These are phyloP conservation scores for Phenganax subtilis DNA, from an alignment of 92 coral and sea anemone genomes.

Conservation along the genomic window DNA sequence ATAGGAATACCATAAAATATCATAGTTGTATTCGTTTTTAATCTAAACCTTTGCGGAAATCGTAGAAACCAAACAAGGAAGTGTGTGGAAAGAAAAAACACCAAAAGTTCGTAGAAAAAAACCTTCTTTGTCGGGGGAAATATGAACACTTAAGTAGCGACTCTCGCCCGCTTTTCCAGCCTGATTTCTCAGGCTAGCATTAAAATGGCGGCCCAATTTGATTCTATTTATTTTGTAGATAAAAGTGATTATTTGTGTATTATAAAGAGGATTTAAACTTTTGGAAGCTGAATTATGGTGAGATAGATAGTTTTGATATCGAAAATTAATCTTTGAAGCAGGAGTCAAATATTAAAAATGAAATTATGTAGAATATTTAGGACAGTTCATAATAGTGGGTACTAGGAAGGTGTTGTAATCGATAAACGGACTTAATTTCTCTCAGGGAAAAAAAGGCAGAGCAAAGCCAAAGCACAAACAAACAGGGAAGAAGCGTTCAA, in stretches of 20 bases:
- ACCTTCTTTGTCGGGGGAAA: no score
- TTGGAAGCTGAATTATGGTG: constrained; percentile 2
- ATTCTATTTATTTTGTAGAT: background rate
- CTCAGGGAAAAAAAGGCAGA: constrained; percentile 36
- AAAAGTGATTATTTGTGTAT: background rate
- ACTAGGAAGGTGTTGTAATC: background rate
- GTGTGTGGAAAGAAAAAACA: no score
- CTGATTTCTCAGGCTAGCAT: background rate
- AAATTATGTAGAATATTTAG: no score
- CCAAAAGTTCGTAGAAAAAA: no score
- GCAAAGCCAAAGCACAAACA: constrained; percentile 32
- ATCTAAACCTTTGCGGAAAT: no score
- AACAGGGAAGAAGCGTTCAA: constrained; percentile 28
- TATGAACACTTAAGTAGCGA: no score
- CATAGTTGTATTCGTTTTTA: no score
- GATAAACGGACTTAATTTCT: background rate
- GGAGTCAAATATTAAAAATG: background rate
- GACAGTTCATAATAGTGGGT: no score
- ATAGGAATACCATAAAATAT: no score
- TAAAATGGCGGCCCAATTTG: background rate
- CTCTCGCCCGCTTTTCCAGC: no score
- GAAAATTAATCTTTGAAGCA: background rate
- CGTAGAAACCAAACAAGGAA: no score
- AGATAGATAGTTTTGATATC: background rate
- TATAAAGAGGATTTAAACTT: background rate